A percentile compares a stretch with the other conserved stretches of the same genome.
phyloP scores from a whole-genome alignment of 2,113 vertebrate species.

The Lycaon pictus region DNA sequence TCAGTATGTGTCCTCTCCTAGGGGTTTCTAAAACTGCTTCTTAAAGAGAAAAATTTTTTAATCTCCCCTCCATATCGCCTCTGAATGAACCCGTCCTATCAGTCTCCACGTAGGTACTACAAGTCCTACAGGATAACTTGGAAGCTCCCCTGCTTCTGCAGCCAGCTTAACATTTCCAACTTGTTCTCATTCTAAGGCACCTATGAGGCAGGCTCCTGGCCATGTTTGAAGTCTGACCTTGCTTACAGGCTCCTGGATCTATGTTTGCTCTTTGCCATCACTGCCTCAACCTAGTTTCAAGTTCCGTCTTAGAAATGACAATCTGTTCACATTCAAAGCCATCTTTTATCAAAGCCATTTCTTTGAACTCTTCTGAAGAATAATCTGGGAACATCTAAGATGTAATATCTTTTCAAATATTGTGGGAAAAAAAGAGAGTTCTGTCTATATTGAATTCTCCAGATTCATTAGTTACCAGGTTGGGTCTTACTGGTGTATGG shows the following conservation, averaged over 20 bases:
- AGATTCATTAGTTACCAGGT: slow-evolving; percentile 5
- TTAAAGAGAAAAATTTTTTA: slow-evolving; percentile 43
- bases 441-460: slow-evolving; percentile 13
- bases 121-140: not conserved
- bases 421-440: not conserved
- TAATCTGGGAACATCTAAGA: slow-evolving; percentile 73
- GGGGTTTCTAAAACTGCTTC: slow-evolving; percentile 35
- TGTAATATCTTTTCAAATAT: slow-evolving; percentile 68
- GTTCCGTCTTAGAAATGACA: slow-evolving; percentile 52
- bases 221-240: not conserved
- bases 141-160: not conserved
- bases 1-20: not conserved
- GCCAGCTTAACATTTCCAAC: not conserved
- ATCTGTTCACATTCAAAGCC: slow-evolving; percentile 65
- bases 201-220: not conserved
- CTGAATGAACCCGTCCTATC: not conserved
- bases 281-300: slow-evolving; percentile 39
- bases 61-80: not conserved
- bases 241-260: not conserved
- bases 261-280: not conserved
- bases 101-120: not conserved
- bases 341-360: slow-evolving; percentile 59
- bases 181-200: not conserved
- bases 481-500: not conserved
- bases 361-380: slow-evolving; percentile 75